Percentiles rank a stretch among this genome's conserved stretches.
These are phyloP conservation scores for Drosophila nigromelanica DNA, from an alignment of 1,140 invertebrate genomes.

Conservation along the genomic window DNA sequence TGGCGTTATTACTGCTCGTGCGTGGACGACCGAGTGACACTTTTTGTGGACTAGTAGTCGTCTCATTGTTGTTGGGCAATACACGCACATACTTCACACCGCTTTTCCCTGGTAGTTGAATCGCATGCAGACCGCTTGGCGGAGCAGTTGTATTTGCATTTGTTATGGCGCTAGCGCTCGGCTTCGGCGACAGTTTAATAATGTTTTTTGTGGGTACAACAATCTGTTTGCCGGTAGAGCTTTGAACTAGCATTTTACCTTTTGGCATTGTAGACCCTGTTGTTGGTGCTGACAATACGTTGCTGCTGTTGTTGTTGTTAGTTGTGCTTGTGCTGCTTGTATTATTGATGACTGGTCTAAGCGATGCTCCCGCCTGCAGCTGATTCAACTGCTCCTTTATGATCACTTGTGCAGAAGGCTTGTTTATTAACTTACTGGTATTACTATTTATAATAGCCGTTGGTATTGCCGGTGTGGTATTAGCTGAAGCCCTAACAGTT, in stretches of 20 bases:
- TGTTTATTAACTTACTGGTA: constrained; percentile 35
- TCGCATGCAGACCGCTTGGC: constrained; percentile 55
- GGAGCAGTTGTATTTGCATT: constrained; percentile 9
- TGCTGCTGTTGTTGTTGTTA: constrained; percentile 5
- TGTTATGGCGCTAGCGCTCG: constrained; percentile 17
- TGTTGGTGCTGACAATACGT: constrained; percentile 7
- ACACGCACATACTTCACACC: constrained; percentile 80
- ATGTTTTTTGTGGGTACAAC: constrained; percentile 70
- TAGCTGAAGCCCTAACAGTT: neutral
- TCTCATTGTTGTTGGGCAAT: constrained; percentile 38
- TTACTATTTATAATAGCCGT: constrained; percentile 10
- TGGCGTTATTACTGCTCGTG: constrained; percentile 4
- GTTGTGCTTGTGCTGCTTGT: constrained; percentile 3
- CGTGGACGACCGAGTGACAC: constrained; percentile 44
- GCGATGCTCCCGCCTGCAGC: constrained; percentile 20
- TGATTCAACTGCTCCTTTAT: constrained; percentile 47
- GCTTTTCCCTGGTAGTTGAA: constrained; percentile 70
- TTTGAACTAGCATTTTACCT: constrained; percentile 67
- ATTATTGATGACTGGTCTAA: constrained; percentile 8
- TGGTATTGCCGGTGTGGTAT: constrained; percentile 10
- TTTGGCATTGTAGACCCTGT: constrained; percentile 13
- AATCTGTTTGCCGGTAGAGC: constrained; percentile 64
- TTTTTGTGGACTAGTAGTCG: constrained; percentile 36
- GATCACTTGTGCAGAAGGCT: constrained; percentile 48
- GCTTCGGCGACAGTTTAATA: constrained; percentile 73